Percentiles rank a stretch among this genome's conserved stretches.
Conservation (phyloP, 2,113 vertebrate genomes). For the Perognathus longimembris region DNA sequence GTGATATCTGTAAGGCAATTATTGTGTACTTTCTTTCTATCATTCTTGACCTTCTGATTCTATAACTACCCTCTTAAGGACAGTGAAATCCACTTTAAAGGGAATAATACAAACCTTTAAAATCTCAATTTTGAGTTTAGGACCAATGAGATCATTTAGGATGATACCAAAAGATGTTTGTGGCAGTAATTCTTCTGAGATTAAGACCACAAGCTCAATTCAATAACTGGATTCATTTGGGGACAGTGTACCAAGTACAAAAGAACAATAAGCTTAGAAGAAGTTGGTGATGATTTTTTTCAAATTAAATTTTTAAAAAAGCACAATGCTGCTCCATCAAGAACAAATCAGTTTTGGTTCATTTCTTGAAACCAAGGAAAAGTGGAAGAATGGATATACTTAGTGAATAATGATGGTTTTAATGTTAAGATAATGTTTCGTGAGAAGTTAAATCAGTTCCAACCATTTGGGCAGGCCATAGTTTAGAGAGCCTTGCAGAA, state of each 20-base stretch:
- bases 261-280: not conserved
- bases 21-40: not conserved
- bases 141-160: not conserved
- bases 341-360: no score
- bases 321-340: no score
- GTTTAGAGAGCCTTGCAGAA: not conserved
- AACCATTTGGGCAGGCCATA: not conserved
- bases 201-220: slow-evolving; percentile 2
- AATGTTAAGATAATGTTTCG: not conserved
- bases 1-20: not conserved
- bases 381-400: not conserved
- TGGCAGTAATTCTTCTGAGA: not conserved
- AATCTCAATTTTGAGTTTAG: slow-evolving; percentile 26
- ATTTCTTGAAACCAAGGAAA: not conserved
- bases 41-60: not conserved
- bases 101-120: not conserved
- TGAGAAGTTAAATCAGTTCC: not conserved
- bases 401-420: not conserved
- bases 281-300: not conserved
- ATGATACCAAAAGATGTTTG: slow-evolving; percentile 8
- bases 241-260: not conserved
- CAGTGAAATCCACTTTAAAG: slow-evolving; percentile 25
- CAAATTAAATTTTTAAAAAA: no score
- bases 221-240: slow-evolving; percentile 8
- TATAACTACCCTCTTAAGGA: not conserved